A percentile compares a stretch with the other conserved stretches of the same genome.
Conservation (phyloP, 2,113 vertebrate species). For the Pterocles burchelli region DNA sequence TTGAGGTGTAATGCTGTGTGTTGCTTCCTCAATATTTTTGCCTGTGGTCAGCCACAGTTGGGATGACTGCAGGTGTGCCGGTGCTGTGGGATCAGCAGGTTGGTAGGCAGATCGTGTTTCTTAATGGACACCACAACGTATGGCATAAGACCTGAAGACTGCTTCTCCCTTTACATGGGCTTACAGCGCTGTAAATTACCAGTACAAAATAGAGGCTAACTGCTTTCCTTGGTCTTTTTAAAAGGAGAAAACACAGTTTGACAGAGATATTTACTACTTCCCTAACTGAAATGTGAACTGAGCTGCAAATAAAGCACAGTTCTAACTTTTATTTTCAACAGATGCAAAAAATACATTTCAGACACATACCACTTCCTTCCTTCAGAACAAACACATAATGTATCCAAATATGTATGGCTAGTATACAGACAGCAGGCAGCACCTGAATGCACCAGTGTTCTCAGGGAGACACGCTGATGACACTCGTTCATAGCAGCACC, state of each 20-base stretch:
- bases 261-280: background rate
- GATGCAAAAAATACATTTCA: background rate
- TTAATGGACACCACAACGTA: background rate
- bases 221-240: background rate
- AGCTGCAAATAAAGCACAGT: background rate
- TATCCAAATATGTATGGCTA: background rate
- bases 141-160: background rate
- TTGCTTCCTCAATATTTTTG: background rate
- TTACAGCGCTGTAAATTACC: background rate
- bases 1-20: background rate
- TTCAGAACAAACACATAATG: background rate
- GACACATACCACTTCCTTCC: background rate
- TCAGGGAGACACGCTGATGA: background rate
- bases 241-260: background rate
- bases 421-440: background rate
- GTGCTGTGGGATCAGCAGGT: background rate
- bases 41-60: background rate
- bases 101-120: background rate
- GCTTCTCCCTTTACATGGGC: background rate
- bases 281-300: background rate
- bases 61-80: background rate
- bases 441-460: background rate
- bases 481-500: background rate
- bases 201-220: background rate
- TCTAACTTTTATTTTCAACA: background rate